These are phyloP conservation scores for Bemisia tabaci DNA, from an alignment of 1,140 invertebrate species.

Conservation along the genomic window DNA sequence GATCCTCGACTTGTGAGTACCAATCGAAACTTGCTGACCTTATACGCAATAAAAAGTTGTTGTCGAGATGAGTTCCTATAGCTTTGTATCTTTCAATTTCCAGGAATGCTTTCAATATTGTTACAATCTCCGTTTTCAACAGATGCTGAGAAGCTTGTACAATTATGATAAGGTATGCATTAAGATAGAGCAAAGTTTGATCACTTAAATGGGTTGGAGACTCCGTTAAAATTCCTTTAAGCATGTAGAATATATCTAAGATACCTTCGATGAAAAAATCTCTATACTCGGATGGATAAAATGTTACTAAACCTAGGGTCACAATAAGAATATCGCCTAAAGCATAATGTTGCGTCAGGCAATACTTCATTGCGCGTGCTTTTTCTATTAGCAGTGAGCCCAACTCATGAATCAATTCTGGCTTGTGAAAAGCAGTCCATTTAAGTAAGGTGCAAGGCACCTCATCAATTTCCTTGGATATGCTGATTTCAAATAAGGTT, in stretches of 20 bases:
- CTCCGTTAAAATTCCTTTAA: neutral
- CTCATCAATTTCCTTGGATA: too few relatives aligned
- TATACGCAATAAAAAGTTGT: neutral
- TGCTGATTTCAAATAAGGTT: too few relatives aligned
- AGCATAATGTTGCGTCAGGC: neutral
- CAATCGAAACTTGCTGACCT: neutral
- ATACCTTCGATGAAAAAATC: neutral
- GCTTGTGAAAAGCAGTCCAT: neutral
- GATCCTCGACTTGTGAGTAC: neutral
- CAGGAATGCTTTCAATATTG: neutral
- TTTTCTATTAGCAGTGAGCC: neutral
- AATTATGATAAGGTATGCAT: neutral
- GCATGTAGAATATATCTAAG: neutral
- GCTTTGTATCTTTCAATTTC: neutral
- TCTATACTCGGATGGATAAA: neutral
- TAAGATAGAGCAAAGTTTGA: neutral
- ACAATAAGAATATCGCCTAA: neutral
- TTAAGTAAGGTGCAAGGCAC: neutral
- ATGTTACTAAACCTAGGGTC: neutral
- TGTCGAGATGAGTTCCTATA: neutral
- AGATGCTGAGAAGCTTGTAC: neutral
- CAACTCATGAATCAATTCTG: neutral
- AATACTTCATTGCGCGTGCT: neutral
- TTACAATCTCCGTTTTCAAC: neutral
- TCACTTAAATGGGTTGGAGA: neutral